Evolutionary conservation across 2,888 invertebrate species (phyloP), one percentile per base, ranked within the genome.

Genomic region (Cataglyphis albicans): DNA sequence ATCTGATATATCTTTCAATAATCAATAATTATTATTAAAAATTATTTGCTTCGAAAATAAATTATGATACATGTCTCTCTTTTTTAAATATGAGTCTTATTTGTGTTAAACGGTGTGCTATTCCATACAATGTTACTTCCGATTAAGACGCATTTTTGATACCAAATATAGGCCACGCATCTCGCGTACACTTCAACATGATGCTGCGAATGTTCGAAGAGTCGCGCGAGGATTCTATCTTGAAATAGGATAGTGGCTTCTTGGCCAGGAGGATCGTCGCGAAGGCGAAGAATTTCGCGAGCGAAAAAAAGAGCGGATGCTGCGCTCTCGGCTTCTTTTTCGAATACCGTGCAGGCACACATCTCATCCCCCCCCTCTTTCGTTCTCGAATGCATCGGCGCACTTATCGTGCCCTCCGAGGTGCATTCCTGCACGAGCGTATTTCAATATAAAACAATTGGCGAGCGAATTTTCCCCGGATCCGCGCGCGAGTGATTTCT

Each of bases 381-480:
- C 76, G 10, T 76, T 55, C 67, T 44, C n/a, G 67, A 78, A 64
- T 52, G 35, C 41, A 44, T 6, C 52, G 63, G 18, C 44, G 55
- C 81, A 38, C 52, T 68, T 7, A 55, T 32, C 72, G 48, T 9
- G 48, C 81, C 32, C 81, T 72, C 52, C 57, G 48, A 48, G 72
- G 81, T 70, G 89, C 90, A 93, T 92, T 93, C 92, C 90, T 89
- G 86, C 91, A 90, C 92, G 93, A 91, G 86, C 85, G 89, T 92
- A 91, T 92, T 92, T 92, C 92, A 90, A 91, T 92, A 92, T 92
- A 91, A 93, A 93, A 92, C 92, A 92, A 92, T 92, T 91, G 92
- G 87, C 89, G 88, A 90, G 90, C 89, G 90, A 91, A 90, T 92
- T 92, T 91, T 86, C 89, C 90, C 84, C 85, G 91, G 88, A 32